Evolutionary conservation across 2,113 vertebrate species (phyloP).

Genomic region (Zeus faber): DNA sequence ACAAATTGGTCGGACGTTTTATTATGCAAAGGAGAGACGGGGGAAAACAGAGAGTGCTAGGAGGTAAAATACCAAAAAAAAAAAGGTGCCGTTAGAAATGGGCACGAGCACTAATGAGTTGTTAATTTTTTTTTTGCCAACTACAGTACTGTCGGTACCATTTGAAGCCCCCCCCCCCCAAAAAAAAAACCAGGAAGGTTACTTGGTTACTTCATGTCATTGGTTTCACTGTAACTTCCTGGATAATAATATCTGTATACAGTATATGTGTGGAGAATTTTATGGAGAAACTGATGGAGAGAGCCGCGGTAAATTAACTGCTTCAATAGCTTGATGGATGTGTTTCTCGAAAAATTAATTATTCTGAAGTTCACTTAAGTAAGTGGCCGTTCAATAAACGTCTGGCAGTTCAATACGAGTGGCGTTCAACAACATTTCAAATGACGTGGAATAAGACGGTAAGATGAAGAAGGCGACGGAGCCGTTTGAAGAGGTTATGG

Average conservation of each 20-base stretch:
- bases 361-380: constrained; percentile 72
- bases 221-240: too few species aligned
- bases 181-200: too few species aligned
- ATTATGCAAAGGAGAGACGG: constrained; percentile 89
- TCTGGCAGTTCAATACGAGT: constrained; percentile 66
- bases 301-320: constrained; percentile 67
- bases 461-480: too few species aligned
- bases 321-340: constrained; percentile 75
- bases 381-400: constrained; percentile 76
- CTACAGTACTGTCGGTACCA: constrained; percentile 39
- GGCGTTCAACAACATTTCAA: constrained; percentile 66
- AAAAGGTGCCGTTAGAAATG: constrained; percentile 35
- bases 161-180: constrained; percentile 8
- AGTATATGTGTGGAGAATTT: constrained; percentile 41
- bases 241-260: too few species aligned
- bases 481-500: too few species aligned
- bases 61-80: constrained; percentile 41
- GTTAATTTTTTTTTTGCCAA: constrained; percentile 35
- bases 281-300: constrained; percentile 51
- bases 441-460: constrained; percentile 37
- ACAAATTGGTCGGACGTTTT: constrained; percentile 90
- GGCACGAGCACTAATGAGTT: constrained; percentile 56
- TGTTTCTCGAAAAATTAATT: constrained; percentile 78
- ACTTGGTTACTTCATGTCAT: too few species aligned
- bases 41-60: constrained; percentile 77